Evolutionary conservation across 2,797 vertebrate genomes (phyloP).

Genomic region (Telmatherina bonti): DNA sequence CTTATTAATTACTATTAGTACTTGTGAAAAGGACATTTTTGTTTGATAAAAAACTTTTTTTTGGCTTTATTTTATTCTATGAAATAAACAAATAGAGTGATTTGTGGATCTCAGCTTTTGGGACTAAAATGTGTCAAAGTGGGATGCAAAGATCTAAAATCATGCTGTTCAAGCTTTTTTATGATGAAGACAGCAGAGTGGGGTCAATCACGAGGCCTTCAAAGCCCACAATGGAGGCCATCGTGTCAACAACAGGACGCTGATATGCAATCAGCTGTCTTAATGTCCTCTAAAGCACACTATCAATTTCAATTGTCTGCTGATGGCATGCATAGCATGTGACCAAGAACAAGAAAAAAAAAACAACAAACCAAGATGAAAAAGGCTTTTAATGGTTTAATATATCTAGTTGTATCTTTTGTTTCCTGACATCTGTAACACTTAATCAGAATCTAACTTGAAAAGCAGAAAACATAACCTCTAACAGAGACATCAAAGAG

Average conservation of each 20-base stretch:
- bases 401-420: not conserved
- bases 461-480: constrained; percentile 35
- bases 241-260: constrained; percentile 3
- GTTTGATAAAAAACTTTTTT: not conserved
- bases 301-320: not conserved
- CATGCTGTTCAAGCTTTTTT: constrained; percentile 7
- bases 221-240: constrained; percentile 1
- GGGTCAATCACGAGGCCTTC: not conserved
- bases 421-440: not conserved
- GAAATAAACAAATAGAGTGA: not conserved
- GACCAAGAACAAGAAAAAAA: not conserved
- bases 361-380: not conserved
- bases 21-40: no score
- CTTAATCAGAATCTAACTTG: constrained; percentile 1
- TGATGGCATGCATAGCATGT: not conserved
- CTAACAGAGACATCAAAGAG: constrained; percentile 33
- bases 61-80: not conserved
- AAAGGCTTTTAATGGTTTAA: constrained; percentile 2
- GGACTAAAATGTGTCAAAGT: not conserved
- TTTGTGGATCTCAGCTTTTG: not conserved
- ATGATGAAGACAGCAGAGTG: not conserved
- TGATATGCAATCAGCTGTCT: constrained; percentile 8
- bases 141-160: not conserved
- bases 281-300: constrained; percentile 7
- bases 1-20: no score